Conservation (phyloP, 2,113 vertebrate species). For the Nycticryphes semicollaris region DNA sequence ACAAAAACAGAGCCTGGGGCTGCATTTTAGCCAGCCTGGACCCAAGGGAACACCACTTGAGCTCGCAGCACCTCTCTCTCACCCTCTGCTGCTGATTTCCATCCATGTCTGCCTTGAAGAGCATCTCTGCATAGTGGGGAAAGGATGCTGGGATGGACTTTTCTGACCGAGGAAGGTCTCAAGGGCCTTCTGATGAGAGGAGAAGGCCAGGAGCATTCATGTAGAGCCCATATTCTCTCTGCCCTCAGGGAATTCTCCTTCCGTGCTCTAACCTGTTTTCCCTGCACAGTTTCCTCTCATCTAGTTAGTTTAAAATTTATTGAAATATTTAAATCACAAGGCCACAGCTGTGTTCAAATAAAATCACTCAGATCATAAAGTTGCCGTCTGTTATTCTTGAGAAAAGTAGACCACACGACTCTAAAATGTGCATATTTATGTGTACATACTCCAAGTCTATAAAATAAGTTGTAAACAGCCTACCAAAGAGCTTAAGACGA, state of each 20-base stretch:
- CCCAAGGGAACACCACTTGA: not conserved
- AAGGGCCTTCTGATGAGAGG: not conserved
- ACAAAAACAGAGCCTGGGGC: not conserved
- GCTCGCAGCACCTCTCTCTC: not conserved
- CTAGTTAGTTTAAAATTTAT: conserved; percentile 65
- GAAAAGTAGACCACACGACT: conserved; percentile 1
- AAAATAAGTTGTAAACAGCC: not conserved
- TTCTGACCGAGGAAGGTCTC: not conserved
- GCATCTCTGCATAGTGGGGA: not conserved
- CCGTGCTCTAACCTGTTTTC: not conserved
- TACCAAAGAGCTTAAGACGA: not conserved
- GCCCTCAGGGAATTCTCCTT: not conserved
- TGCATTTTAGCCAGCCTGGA: not conserved
- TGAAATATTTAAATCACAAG: conserved; percentile 65
- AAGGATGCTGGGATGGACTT: not conserved
- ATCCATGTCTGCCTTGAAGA: not conserved
- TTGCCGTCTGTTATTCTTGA: conserved; percentile 58
- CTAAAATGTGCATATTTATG: not conserved
- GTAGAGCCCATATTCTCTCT: not conserved
- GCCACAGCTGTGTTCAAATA: conserved; percentile 66
- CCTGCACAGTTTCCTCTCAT: conserved; percentile 5
- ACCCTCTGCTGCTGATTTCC: not conserved
- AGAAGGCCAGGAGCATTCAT: fast-evolving
- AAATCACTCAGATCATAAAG: conserved; percentile 71
- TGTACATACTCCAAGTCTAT: not conserved